Evolutionary conservation across 1,140 invertebrate genomes (phyloP).

Genomic region (Drosophila kurseongensis): DNA sequence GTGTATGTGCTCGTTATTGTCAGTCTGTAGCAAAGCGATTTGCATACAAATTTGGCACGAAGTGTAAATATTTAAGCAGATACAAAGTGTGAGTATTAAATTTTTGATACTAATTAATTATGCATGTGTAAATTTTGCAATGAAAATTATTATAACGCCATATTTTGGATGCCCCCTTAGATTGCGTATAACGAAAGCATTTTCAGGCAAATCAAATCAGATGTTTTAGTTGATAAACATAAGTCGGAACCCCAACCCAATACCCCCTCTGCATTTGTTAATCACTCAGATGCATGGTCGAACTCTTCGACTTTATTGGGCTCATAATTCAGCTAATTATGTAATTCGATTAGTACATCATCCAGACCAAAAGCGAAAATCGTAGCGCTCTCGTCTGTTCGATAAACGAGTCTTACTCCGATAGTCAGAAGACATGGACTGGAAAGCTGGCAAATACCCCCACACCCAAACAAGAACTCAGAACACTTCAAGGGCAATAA

Average conservation of each 20-base stretch:
- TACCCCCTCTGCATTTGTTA: conserved; percentile 1
- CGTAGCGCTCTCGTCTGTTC: not conserved
- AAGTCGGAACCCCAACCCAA: conserved; percentile 14
- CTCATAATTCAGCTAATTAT: conserved; percentile 58
- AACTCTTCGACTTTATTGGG: conserved; percentile 18
- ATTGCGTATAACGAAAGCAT: conserved; percentile 18
- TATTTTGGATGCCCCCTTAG: conserved; percentile 49
- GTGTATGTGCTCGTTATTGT: conserved; percentile 67
- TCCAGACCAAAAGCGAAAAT: too few relatives aligned
- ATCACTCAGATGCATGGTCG: conserved; percentile 1
- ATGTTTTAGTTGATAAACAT: conserved; percentile 56
- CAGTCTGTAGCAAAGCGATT: conserved; percentile 83
- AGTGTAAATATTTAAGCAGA: conserved; percentile 84
- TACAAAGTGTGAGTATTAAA: conserved; percentile 83
- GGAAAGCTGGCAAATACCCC: not conserved
- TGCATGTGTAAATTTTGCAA: conserved; percentile 83
- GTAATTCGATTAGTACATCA: conserved; percentile 48
- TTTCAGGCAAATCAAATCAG: conserved; percentile 46
- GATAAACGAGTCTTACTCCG: not conserved
- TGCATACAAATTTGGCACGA: conserved; percentile 84
- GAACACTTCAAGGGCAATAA: conserved; percentile 40
- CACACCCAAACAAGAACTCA: not conserved
- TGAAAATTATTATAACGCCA: conserved; percentile 83
- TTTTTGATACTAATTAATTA: conserved; percentile 84
- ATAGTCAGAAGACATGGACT: not conserved